Conservation (phyloP, 1,140 invertebrate species). For the Epicauta chinensis region DNA sequence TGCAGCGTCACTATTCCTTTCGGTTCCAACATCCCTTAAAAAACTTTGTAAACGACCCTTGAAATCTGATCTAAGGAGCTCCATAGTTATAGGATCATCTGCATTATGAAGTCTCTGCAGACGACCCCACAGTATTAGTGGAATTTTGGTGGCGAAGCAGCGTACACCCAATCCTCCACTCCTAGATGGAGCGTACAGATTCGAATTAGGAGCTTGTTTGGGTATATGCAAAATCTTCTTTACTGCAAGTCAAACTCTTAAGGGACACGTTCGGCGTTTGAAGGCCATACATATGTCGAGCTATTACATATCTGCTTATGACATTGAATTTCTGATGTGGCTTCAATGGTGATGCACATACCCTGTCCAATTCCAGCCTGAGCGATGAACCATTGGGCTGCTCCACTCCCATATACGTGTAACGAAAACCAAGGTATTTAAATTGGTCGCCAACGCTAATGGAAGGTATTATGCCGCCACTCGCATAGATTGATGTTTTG, state of each 20-base stretch:
- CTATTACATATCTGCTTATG: conserved; percentile 4
- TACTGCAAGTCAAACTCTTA: conserved; percentile 1
- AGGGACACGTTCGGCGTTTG: conserved; percentile 7
- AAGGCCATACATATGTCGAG: conserved; percentile 4
- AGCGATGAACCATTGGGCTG: neutral
- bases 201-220: conserved; percentile 2
- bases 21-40: too few species aligned
- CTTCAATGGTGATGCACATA: conserved; percentile 12
- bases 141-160: neutral
- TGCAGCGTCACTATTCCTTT: too few species aligned
- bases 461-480: neutral
- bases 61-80: too few species aligned
- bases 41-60: too few species aligned
- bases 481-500: conserved; percentile 1
- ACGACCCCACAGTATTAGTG: neutral
- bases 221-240: conserved; percentile 13
- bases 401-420: conserved; percentile 19
- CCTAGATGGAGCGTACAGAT: neutral
- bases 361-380: neutral
- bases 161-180: neutral
- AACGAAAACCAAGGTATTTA: conserved; percentile 36
- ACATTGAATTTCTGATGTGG: conserved; percentile 15
- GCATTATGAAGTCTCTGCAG: too few species aligned
- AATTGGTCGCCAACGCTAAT: conserved; percentile 25
- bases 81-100: too few species aligned